phyloP scores from a whole-genome alignment of 2,888 invertebrate genomes.

The Microplitis manilae region DNA sequence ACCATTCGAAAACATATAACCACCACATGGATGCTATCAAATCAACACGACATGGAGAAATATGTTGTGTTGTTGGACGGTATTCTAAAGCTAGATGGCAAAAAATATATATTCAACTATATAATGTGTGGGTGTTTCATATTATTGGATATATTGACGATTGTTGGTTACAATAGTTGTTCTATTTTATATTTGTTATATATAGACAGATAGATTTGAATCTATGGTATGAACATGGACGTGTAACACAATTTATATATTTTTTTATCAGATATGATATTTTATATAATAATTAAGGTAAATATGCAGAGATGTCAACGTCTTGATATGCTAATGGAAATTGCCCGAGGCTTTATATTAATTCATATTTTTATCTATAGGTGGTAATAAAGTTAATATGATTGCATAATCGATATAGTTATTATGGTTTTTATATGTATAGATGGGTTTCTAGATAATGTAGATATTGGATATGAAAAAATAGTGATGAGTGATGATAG shows the following conservation, averaged over 20 bases:
- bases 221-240: too few species aligned
- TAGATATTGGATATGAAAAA: background rate
- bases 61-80: background rate
- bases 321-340: slow-evolving; percentile 25
- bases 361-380: slow-evolving; percentile 25
- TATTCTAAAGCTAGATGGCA: background rate
- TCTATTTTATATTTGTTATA: too few species aligned
- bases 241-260: background rate
- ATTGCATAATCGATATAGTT: slow-evolving; percentile 20
- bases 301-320: slow-evolving; percentile 25
- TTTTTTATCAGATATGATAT: background rate
- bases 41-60: background rate
- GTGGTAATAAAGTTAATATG: slow-evolving; percentile 23
- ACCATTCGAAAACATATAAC: background rate
- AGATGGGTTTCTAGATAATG: background rate
- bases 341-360: slow-evolving; percentile 17
- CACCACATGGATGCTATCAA: background rate
- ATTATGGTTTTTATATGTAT: background rate
- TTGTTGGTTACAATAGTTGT: background rate
- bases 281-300: background rate
- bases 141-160: background rate
- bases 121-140: background rate
- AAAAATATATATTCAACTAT: background rate
- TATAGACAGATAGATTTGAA: too few species aligned
- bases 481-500: background rate